phyloP scores from a whole-genome alignment of 2,888 invertebrate species.

The Pocota personata region DNA sequence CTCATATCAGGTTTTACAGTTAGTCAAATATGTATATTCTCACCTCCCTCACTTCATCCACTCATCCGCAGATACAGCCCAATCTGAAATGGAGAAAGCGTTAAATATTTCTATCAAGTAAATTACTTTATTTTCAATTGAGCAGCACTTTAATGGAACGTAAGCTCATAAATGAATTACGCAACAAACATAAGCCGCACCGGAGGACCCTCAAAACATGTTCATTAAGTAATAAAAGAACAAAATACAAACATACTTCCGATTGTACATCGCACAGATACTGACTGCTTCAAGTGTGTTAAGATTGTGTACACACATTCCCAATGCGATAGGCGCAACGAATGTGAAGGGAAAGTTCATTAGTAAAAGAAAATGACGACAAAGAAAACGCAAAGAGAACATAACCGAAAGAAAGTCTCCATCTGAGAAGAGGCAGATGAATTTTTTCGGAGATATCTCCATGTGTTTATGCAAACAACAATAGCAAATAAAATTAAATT shows the following conservation, averaged over 20 bases:
- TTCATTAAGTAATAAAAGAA: slow-evolving; percentile 40
- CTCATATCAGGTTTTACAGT: slow-evolving; percentile 3
- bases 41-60: neutral
- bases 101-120: slow-evolving; percentile 9
- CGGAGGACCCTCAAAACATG: slow-evolving; percentile 10
- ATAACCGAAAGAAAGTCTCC: slow-evolving; percentile 43
- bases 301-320: slow-evolving; percentile 17
- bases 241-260: neutral
- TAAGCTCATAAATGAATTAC: slow-evolving; percentile 22
- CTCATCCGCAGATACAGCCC: neutral
- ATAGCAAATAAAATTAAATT: slow-evolving; percentile 12
- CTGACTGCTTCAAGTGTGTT: neutral
- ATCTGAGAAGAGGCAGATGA: neutral
- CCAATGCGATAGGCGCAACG: slow-evolving; percentile 14
- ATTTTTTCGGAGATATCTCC: slow-evolving; percentile 29
- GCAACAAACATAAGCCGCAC: slow-evolving; percentile 2
- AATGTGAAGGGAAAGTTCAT: slow-evolving; percentile 55
- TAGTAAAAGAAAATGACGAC: slow-evolving; percentile 5
- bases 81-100: slow-evolving; percentile 47
- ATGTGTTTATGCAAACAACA: slow-evolving; percentile 21
- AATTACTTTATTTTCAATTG: slow-evolving; percentile 25
- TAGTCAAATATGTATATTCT: neutral
- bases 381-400: slow-evolving; percentile 18
- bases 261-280: neutral
- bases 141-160: slow-evolving; percentile 18